phyloP scores from a whole-genome alignment of 2,113 vertebrate genomes.

The Labrus mixtus region DNA sequence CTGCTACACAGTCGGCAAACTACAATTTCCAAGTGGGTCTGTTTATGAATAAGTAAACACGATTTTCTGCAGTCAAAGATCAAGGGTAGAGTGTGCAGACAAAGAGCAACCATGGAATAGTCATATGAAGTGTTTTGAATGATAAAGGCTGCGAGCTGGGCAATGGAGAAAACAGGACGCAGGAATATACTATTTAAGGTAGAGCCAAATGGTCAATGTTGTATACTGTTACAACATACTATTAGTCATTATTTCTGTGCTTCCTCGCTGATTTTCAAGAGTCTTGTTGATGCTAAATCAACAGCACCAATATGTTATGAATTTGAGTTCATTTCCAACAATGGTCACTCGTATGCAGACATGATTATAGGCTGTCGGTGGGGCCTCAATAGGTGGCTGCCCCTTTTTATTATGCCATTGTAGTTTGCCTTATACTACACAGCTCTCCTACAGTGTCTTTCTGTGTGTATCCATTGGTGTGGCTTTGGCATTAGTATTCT shows the following conservation, averaged over 20 bases:
- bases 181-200: neutral
- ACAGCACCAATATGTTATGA: slow-evolving; percentile 12
- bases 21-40: no score
- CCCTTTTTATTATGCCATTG: slow-evolving; percentile 24
- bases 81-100: neutral
- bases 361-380: slow-evolving; percentile 31
- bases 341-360: slow-evolving; percentile 21
- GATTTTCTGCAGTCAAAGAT: neutral
- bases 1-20: no score
- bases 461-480: slow-evolving; percentile 33
- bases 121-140: neutral
- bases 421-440: neutral
- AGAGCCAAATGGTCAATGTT: neutral
- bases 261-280: slow-evolving; percentile 3
- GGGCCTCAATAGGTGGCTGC: slow-evolving; percentile 15
- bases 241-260: slow-evolving; percentile 12
- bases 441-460: neutral
- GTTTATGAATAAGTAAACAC: neutral
- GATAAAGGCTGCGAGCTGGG: neutral
- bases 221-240: neutral
- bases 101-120: neutral
- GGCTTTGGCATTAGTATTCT: slow-evolving; percentile 31
- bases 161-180: neutral
- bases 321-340: slow-evolving; percentile 20
- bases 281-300: slow-evolving; percentile 13